These are phyloP conservation scores for Campoplex nolae DNA, from an alignment of 2,888 invertebrate species.

Conservation along the genomic window DNA sequence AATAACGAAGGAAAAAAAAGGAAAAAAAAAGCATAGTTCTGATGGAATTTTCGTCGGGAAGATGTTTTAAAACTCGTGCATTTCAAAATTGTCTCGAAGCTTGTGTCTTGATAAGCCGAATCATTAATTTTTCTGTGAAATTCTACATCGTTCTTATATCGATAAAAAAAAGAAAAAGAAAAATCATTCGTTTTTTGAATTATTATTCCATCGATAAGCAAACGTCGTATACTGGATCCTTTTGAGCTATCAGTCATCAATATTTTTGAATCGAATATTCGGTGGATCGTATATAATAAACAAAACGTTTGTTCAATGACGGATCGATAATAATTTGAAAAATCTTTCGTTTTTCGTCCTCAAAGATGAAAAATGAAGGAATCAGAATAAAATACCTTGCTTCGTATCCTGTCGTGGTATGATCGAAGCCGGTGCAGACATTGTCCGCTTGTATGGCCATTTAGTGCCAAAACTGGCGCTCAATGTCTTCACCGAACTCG, in stretches of 20 bases:
- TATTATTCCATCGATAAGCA: slow-evolving; percentile 1
- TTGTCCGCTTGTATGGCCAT: slow-evolving; percentile 97
- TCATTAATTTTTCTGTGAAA: background rate
- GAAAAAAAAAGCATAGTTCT: no score
- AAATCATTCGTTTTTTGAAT: background rate
- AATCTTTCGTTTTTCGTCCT: background rate
- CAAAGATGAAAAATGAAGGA: background rate
- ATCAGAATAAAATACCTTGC: slow-evolving; percentile 85
- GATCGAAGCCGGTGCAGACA: slow-evolving; percentile 96
- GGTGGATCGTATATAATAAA: background rate
- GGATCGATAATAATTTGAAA: background rate
- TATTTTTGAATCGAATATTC: background rate
- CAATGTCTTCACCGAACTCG: slow-evolving; percentile 89
- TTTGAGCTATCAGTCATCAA: background rate
- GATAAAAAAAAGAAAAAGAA: background rate
- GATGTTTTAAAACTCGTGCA: slow-evolving; percentile 48
- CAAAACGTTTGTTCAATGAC: background rate
- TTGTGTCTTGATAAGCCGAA: background rate
- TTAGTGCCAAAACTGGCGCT: slow-evolving; percentile 96
- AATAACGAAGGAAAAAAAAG: slow-evolving; percentile 17
- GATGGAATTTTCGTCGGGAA: background rate
- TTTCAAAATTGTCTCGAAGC: slow-evolving; percentile 2
- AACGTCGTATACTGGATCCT: background rate
- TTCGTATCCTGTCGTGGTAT: slow-evolving; percentile 91
- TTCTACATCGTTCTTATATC: background rate